Evolutionary conservation across 2,113 vertebrate species (phyloP).

Genomic region (Dermatemys mawii): DNA sequence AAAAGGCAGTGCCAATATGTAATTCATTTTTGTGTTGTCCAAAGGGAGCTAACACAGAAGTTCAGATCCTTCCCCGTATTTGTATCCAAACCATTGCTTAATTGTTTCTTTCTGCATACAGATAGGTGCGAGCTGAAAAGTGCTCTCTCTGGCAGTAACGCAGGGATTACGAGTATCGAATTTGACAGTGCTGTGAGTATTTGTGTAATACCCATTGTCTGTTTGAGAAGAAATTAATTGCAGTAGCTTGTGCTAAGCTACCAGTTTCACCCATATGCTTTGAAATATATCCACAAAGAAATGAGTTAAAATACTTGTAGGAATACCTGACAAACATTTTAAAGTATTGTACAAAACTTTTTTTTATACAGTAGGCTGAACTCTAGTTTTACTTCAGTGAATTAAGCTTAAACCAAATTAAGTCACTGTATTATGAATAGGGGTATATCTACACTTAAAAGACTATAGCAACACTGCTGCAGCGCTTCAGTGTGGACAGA

Average conservation of each 20-base stretch:
- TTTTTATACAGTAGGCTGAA: not conserved
- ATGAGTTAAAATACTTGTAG: not conserved
- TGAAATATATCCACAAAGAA: not conserved
- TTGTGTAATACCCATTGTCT: not conserved
- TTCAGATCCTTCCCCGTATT: not conserved
- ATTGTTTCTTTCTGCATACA: slow-evolving; percentile 68
- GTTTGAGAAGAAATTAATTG: not conserved
- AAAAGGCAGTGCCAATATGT: not conserved
- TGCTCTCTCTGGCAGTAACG: slow-evolving; percentile 94
- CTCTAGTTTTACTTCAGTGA: not conserved
- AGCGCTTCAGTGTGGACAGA: not conserved
- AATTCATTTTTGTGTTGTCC: not conserved
- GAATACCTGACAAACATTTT: not conserved
- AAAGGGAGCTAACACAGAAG: no score
- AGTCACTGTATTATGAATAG: not conserved
- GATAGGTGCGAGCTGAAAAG: slow-evolving; percentile 94
- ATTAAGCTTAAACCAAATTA: not conserved
- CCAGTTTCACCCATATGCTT: not conserved
- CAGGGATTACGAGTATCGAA: slow-evolving; percentile 98
- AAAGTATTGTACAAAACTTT: not conserved
- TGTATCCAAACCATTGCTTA: not conserved
- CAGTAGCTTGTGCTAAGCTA: not conserved
- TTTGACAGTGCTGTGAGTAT: slow-evolving; percentile 95
- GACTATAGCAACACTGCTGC: not conserved
- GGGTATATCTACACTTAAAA: not conserved